These are phyloP conservation scores for Oscheius sp. DNA, from an alignment of 2,888 invertebrate species.

Conservation along the genomic window DNA sequence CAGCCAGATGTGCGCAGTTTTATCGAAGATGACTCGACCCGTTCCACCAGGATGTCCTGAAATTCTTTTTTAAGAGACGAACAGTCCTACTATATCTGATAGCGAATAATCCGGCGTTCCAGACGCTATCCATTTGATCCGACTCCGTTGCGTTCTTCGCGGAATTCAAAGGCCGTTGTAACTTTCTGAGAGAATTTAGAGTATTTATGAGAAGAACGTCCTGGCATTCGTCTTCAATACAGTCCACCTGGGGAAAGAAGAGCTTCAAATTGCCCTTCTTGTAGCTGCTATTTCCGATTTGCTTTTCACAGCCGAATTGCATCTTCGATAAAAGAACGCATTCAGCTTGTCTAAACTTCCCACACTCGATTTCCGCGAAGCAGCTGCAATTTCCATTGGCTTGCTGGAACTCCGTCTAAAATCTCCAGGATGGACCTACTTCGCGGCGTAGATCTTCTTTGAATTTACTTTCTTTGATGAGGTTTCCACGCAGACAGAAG, in stretches of 20 bases:
- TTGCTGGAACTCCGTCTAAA: background rate
- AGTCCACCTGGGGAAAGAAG: too few relatives aligned
- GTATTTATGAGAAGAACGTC: background rate
- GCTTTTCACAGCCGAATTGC: background rate
- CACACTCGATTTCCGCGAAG: background rate
- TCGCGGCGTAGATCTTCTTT: background rate
- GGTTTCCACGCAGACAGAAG: background rate
- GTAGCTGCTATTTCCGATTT: background rate
- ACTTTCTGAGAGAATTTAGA: background rate
- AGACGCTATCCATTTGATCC: background rate
- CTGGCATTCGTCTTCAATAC: background rate
- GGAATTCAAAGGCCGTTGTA: background rate
- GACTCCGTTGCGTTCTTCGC: background rate
- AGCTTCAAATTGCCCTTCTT: background rate
- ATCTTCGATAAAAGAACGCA: background rate
- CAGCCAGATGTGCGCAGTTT: background rate
- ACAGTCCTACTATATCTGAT: background rate
- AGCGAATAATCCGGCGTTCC: background rate
- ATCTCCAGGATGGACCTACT: background rate
- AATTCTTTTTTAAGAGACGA: too few relatives aligned
- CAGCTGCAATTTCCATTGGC: background rate
- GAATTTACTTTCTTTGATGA: background rate
- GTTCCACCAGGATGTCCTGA: background rate
- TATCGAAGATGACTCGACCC: background rate
- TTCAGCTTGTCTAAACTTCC: background rate